Evolutionary conservation across 2,888 invertebrate species (phyloP).

Genomic region (Mayetiola destructor): DNA sequence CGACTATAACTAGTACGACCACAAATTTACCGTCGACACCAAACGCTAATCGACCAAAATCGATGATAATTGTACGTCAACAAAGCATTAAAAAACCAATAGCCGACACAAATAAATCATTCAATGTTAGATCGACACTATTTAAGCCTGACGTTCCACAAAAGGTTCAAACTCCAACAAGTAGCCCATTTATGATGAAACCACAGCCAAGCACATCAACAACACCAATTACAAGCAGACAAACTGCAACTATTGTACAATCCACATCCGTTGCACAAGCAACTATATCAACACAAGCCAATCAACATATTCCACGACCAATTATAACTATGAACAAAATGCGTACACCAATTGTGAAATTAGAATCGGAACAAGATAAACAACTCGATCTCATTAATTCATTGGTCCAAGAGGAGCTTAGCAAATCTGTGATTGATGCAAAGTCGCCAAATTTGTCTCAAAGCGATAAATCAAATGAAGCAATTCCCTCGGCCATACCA

Average conservation of each 20-base stretch:
- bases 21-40: constrained; percentile 63
- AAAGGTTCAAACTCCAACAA: no score
- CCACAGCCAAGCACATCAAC: neutral
- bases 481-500: constrained; percentile 28
- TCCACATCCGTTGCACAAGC: constrained; percentile 16
- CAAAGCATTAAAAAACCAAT: neutral
- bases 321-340: neutral
- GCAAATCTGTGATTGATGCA: neutral
- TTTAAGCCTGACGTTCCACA: neutral
- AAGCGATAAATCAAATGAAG: neutral
- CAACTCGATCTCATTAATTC: constrained; percentile 34
- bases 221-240: no score
- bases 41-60: constrained; percentile 64
- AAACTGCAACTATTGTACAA: neutral
- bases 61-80: no score
- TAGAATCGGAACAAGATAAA: constrained; percentile 32
- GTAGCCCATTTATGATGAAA: no score
- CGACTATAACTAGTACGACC: constrained; percentile 41
- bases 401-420: constrained; percentile 30
- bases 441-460: neutral
- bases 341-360: constrained; percentile 24
- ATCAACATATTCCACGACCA: constrained; percentile 19
- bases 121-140: neutral
- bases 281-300: constrained; percentile 15
- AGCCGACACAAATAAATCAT: neutral